phyloP scores from a whole-genome alignment of 2,113 vertebrate species.

The Rhinolophus sinicus region DNA sequence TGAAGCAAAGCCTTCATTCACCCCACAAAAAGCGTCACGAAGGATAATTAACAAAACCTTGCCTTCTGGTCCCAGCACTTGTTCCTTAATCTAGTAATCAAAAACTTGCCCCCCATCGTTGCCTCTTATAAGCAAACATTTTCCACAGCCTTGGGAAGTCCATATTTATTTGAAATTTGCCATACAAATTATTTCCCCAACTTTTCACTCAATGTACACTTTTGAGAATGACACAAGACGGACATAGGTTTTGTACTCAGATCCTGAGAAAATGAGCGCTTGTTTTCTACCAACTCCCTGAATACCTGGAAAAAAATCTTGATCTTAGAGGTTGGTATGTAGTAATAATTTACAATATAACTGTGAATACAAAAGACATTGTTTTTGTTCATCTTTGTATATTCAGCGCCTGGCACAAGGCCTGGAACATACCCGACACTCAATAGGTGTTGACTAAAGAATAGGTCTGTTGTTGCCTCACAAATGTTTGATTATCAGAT shows the following conservation, averaged over 20 bases:
- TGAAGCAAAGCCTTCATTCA: neutral
- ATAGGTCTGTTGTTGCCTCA: neutral
- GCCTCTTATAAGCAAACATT: slow-evolving; percentile 67
- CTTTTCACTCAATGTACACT: neutral
- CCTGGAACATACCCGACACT: neutral
- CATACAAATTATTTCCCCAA: neutral
- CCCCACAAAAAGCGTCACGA: slow-evolving; percentile 25
- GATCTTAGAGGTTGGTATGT: neutral
- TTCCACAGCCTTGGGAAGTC: neutral
- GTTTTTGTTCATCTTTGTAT: neutral
- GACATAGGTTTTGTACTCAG: neutral
- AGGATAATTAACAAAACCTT: slow-evolving; percentile 56
- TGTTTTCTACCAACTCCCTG: neutral
- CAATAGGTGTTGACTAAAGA: neutral
- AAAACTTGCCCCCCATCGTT: neutral
- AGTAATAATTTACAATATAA: neutral
- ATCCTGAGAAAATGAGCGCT: neutral
- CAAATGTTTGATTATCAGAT: neutral
- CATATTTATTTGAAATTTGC: slow-evolving; percentile 21
- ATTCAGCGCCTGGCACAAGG: neutral
- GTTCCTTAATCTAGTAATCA: slow-evolving; percentile 39
- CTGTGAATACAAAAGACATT: neutral
- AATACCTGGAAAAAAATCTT: neutral
- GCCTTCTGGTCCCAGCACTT: slow-evolving; percentile 56
- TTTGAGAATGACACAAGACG: neutral